Evolutionary conservation across 2,888 invertebrate species (phyloP), one percentile per base, ranked within the genome.

Genomic region (Myopa tessellatipennis): DNA sequence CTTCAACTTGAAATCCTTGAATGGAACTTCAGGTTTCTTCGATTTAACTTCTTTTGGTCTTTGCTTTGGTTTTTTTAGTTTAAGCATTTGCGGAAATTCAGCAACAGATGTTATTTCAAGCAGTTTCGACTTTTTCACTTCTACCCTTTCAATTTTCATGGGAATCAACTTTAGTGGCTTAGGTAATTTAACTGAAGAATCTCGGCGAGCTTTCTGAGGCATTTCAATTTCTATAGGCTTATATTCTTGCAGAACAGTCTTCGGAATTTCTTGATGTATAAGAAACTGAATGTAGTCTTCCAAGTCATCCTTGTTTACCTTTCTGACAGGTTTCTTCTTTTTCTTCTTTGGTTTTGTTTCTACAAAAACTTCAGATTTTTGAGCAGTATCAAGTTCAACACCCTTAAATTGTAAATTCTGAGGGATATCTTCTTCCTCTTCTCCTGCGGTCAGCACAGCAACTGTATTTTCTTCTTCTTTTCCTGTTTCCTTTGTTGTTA

Each of bases 1-100:
- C 84, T 93, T 94, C 0, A 95, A 88, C 84, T 93, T 91, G 74
- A 94, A 90, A 87, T 93, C 94, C 0, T 93, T 94, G 76, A 94
- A 88, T 82, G 92, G 91, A 12, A 91, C 90, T 80, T 91, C 89
- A 12, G 89, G 87, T 34, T 89, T 83, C 45, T 89, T 83, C 3
- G 91, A 89, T 84, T 93, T 94, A 16, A 85, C 84, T n/a, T 82
- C 82, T 74, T 85, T 84, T 4, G 87, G 87, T 60, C 84, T 85
- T 78, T 88, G 88, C 52, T 87, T 86, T 4, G 88, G 87, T 69
- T 84, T 83, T 84, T 91, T 94, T 5, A 95, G 88, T 89, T 94
- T 94, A 4, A 94, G 89, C 87, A 93, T 91, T 77, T 92, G 92
- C 0, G 94, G 92, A 14, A 91, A 89, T 81, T 92, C 90, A 71